Evolutionary conservation across 2,113 vertebrate genomes (phyloP), one percentile per base, ranked within the genome.

Genomic region (Rhinoderma darwinii): DNA sequence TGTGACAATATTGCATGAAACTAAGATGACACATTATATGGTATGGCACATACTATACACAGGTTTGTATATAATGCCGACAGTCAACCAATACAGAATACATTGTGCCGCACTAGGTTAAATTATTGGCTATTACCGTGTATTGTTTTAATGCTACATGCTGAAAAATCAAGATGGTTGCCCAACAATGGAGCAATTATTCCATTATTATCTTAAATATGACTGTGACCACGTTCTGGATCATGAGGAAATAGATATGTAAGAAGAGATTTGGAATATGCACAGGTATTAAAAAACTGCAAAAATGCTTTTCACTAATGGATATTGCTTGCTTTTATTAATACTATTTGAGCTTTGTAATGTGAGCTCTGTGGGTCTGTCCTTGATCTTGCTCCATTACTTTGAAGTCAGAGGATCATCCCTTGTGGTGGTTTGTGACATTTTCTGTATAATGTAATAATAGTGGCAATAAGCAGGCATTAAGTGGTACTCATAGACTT

Each of bases 401-500:
- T 78, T 56, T 79, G 76, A 79, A 79, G 76, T 54, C 30, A 27
- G 4, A 39, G 20, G 32, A 56, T 39, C 76, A 59, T 39, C 50
- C 27, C 44, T 51, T 77, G n/a, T 37, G 51, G 30, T 78, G 76
- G 50, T 79, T 22, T 79, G 32, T 79, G 50, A 79, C 17, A 20
- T 54, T 35, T 35, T 54, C 32, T 56, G 30, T 14, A 17, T 79
- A 59, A 79, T 56, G n/a, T 77, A 77, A 51, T 77, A 51, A 51
- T 35, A 14, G 75, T 30, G 30, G 50, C 22, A 79, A 79, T 79
- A 79, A 37, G 50, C 32, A 12, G 76, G 47, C 32, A 79, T 79
- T 79, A 70, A 56, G 76, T 56, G 18, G 50, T 56, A 59, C 39
- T 79, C 35, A 59, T 59, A 39, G 50, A 59, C 76, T n/a, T 59